Conservation (phyloP, 1,140 invertebrate genomes). For the Whitmania pigra region DNA sequence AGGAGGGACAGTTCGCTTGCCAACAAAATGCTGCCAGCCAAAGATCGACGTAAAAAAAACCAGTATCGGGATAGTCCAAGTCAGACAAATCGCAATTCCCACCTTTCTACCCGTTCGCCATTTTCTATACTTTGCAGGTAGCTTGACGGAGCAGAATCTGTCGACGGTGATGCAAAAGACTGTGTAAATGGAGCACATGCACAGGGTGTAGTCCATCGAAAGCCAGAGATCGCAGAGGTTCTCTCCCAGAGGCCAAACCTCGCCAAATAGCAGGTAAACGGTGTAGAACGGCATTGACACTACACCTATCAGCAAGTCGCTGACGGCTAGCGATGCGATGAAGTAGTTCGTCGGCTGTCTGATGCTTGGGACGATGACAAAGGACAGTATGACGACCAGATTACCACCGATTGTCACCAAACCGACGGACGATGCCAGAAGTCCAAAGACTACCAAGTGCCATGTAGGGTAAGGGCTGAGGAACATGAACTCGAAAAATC, state of each 20-base stretch:
- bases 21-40: slow-evolving; percentile 95
- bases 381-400: slow-evolving; percentile 88
- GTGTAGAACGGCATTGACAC: slow-evolving; percentile 83
- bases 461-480: no score
- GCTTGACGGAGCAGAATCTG: slow-evolving; percentile 96
- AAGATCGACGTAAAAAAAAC: slow-evolving; percentile 97
- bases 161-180: slow-evolving; percentile 96
- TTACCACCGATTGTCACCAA: slow-evolving; percentile 55
- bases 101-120: slow-evolving; percentile 91
- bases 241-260: slow-evolving; percentile 90
- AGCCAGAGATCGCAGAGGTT: slow-evolving; percentile 96
- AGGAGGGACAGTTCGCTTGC: slow-evolving; percentile 54
- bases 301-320: slow-evolving; percentile 88
- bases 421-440: slow-evolving; percentile 2
- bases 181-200: slow-evolving; percentile 95
- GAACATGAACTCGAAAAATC: no score
- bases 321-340: slow-evolving; percentile 91
- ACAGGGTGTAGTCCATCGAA: slow-evolving; percentile 96
- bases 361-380: slow-evolving; percentile 89
- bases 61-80: slow-evolving; percentile 90
- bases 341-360: slow-evolving; percentile 98
- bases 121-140: slow-evolving; percentile 86
- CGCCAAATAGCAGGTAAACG: slow-evolving; percentile 77
- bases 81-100: slow-evolving; percentile 67
- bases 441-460: background rate